Conservation (phyloP, 1,140 invertebrate species). For the Tribolium castaneum region DNA sequence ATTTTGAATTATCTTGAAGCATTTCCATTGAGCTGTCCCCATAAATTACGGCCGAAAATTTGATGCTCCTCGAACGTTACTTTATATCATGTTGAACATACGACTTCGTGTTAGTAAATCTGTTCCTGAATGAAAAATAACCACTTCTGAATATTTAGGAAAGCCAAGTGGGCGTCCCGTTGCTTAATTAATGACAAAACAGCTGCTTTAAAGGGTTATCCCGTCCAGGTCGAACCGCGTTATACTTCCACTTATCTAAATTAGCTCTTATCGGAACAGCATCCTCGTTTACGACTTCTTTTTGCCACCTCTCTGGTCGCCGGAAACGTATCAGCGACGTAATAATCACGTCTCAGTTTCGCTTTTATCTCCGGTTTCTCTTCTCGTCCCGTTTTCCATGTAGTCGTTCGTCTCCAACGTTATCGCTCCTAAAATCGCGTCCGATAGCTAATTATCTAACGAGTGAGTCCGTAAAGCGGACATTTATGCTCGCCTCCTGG, state of each 20-base stretch:
- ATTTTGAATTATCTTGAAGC: too few species aligned
- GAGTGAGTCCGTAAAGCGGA: conserved; percentile 3
- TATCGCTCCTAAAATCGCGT: conserved; percentile 20
- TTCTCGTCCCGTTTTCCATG: neutral
- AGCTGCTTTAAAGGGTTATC: neutral
- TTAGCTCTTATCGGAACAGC: neutral
- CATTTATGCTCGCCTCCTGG: conserved; percentile 18
- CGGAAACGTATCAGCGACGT: neutral
- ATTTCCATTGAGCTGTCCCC: neutral
- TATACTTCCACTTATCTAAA: neutral
- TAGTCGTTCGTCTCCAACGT: neutral
- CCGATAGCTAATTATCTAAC: conserved; percentile 21
- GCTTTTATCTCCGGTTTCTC: conserved; percentile 1
- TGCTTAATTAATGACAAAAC: neutral
- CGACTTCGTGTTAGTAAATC: neutral
- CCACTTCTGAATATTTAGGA: neutral
- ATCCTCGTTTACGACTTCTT: neutral
- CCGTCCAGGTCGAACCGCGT: neutral
- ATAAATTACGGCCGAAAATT: neutral
- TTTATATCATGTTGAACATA: neutral
- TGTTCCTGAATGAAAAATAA: neutral
- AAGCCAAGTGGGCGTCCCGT: neutral
- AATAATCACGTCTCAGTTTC: neutral
- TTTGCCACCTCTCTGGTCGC: neutral
- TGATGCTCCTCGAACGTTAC: neutral